These are phyloP conservation scores for Drosophila hamatofila DNA, from an alignment of 2,888 invertebrate genomes.

Conservation along the genomic window DNA sequence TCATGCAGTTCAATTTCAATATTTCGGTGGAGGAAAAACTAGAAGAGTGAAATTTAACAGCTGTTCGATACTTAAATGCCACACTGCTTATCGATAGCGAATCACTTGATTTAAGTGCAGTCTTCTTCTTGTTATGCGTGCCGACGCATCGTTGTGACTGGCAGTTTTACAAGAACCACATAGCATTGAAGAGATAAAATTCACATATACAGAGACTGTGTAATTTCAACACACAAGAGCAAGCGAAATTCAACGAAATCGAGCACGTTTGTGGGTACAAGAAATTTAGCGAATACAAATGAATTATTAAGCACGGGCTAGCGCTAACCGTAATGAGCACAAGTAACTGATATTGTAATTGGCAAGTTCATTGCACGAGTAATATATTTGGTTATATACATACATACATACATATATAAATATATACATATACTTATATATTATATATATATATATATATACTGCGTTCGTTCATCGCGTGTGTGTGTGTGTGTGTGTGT, in stretches of 20 bases:
- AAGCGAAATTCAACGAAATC: constrained; percentile 46
- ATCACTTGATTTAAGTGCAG: neutral
- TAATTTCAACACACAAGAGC: constrained; percentile 62
- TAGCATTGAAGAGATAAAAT: constrained; percentile 65
- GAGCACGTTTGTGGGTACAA: constrained; percentile 41
- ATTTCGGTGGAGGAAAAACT: neutral
- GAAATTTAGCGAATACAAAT: constrained; percentile 29
- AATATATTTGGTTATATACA: constrained; percentile 78
- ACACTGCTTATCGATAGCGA: constrained; percentile 42
- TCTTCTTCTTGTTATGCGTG: constrained; percentile 35
- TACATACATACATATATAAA: constrained; percentile 58
- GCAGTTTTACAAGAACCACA: constrained; percentile 62
- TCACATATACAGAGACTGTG: constrained; percentile 67
- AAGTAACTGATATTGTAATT: constrained; percentile 62
- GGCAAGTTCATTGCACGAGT: constrained; percentile 78
- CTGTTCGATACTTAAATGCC: constrained; percentile 36
- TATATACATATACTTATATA: constrained; percentile 39
- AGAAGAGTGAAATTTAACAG: constrained; percentile 15
- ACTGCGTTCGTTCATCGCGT: constrained; percentile 13
- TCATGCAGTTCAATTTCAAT: neutral
- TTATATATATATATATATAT: constrained; percentile 30
- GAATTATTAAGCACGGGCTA: constrained; percentile 25
- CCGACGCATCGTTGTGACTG: constrained; percentile 56
- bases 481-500: constrained; percentile 29
- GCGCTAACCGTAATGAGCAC: constrained; percentile 6